Percentiles rank a stretch among this genome's conserved stretches.
Evolutionary conservation across 1,140 invertebrate species (phyloP).

Genomic region (Zaprionus lachaisei): DNA sequence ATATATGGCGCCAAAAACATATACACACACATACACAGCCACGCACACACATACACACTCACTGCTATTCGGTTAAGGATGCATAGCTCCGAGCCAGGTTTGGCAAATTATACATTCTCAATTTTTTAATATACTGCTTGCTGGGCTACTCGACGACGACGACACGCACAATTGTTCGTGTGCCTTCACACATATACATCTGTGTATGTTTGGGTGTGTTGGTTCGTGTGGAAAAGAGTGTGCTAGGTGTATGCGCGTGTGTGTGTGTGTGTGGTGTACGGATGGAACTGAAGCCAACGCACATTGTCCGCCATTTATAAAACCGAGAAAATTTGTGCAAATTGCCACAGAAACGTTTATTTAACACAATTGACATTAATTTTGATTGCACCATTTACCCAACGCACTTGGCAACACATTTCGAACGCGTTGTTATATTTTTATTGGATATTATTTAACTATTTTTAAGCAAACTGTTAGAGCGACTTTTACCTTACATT

Average conservation of each 20-base stretch:
- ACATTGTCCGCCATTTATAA: slow-evolving; percentile 82
- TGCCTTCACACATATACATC: slow-evolving; percentile 4
- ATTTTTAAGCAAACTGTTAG: slow-evolving; percentile 62
- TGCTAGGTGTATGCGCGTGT: slow-evolving; percentile 13
- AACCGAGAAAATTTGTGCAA: slow-evolving; percentile 62
- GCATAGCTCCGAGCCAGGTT: slow-evolving; percentile 41
- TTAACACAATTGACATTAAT: slow-evolving; percentile 27
- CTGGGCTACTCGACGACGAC: slow-evolving; percentile 37
- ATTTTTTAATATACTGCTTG: slow-evolving; percentile 37
- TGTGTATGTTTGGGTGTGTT: slow-evolving; percentile 20
- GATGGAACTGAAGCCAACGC: slow-evolving; percentile 71
- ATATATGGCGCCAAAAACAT: slow-evolving; percentile 51
- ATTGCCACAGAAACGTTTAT: slow-evolving; percentile 11
- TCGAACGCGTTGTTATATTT: slow-evolving; percentile 42
- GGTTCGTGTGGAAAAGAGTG: slow-evolving; percentile 19
- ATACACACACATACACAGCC: slow-evolving; percentile 28
- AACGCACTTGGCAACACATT: slow-evolving; percentile 50
- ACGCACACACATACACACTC: slow-evolving; percentile 27
- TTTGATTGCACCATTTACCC: slow-evolving; percentile 42
- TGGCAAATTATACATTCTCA: slow-evolving; percentile 56
- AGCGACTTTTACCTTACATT: slow-evolving; percentile 78
- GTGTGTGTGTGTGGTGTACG: slow-evolving; percentile 38
- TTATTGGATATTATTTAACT: slow-evolving; percentile 73
- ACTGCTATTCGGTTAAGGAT: slow-evolving; percentile 40
- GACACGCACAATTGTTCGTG: slow-evolving; percentile 42